phyloP scores from a whole-genome alignment of 2,113 vertebrate genomes.

The Embiotoca jacksoni region DNA sequence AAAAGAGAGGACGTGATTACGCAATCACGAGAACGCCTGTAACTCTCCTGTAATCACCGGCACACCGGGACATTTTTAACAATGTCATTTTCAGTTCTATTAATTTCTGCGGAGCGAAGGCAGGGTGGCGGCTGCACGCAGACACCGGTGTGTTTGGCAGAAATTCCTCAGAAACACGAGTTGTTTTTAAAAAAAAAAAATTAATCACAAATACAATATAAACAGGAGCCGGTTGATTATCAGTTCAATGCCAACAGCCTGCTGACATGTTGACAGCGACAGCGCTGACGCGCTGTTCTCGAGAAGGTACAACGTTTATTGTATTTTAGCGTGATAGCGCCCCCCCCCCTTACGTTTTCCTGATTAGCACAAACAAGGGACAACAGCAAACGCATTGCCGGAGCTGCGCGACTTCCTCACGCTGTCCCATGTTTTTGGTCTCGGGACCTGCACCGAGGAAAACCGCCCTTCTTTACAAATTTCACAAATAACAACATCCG shows the following conservation, averaged over 20 bases:
- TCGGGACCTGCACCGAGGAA: not conserved
- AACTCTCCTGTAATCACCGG: slow-evolving; percentile 13
- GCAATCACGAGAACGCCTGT: not conserved
- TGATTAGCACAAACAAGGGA: no score
- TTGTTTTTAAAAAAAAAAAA: no score
- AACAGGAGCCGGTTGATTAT: no score
- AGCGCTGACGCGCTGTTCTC: no score
- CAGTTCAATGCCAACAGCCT: no score
- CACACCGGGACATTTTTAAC: not conserved
- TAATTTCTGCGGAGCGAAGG: not conserved
- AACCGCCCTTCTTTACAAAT: slow-evolving; percentile 7
- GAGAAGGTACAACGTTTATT: no score
- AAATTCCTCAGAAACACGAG: no score
- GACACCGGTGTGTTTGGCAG: not conserved
- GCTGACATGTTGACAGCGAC: no score
- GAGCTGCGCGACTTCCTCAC: not conserved
- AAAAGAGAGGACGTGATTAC: not conserved
- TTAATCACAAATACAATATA: no score
- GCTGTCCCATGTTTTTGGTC: not conserved
- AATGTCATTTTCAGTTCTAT: slow-evolving; percentile 21
- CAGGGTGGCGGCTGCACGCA: not conserved
- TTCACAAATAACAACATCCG: slow-evolving; percentile 27
- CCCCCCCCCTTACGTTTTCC: no score
- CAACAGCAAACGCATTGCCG: not conserved
- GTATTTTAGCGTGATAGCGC: no score